phyloP scores from a whole-genome alignment of 2,797 vertebrate genomes.

The Petrocephalus sullivani region DNA sequence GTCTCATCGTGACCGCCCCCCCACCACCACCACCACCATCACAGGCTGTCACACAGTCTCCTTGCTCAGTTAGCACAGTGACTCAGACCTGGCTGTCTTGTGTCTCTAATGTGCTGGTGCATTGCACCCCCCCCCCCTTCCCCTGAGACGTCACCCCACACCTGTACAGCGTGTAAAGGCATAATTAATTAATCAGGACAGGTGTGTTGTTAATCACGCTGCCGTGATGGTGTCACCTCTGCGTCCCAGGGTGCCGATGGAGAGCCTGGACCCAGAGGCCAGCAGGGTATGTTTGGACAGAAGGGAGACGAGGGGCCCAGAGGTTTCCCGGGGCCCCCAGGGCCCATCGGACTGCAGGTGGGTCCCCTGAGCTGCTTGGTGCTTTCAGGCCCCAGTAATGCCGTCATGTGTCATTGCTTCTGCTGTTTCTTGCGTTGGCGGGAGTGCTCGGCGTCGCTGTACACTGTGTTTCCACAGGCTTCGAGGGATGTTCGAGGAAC shows the following conservation, averaged over 20 bases:
- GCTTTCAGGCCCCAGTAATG: not conserved
- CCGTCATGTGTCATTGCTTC: not conserved
- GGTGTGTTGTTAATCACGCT: not conserved
- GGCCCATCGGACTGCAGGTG: conserved; percentile 95
- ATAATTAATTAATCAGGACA: not conserved
- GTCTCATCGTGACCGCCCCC: not conserved
- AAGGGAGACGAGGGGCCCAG: conserved; percentile 95
- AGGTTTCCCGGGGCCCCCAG: conserved; percentile 94
- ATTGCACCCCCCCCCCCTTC: not conserved
- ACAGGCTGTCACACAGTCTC: not conserved
- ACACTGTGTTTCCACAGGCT: not conserved
- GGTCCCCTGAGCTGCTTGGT: conserved; percentile 23
- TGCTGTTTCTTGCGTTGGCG: not conserved
- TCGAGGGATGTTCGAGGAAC: not conserved
- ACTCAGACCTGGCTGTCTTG: not conserved
- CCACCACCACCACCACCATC: not conserved
- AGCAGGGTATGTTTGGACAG: conserved; percentile 98
- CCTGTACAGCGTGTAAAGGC: not conserved
- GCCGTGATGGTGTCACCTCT: conserved; percentile 5
- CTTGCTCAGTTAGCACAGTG: not conserved
- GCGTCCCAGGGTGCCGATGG: conserved; percentile 82
- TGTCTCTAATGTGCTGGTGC: conserved; percentile 15
- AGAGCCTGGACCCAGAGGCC: conserved; percentile 91
- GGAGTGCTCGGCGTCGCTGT: not conserved
- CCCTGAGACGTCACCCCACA: not conserved